Evolutionary conservation across 2,797 vertebrate genomes (phyloP), one percentile per base, ranked within the genome.

Genomic region (Miichthys miiuy): DNA sequence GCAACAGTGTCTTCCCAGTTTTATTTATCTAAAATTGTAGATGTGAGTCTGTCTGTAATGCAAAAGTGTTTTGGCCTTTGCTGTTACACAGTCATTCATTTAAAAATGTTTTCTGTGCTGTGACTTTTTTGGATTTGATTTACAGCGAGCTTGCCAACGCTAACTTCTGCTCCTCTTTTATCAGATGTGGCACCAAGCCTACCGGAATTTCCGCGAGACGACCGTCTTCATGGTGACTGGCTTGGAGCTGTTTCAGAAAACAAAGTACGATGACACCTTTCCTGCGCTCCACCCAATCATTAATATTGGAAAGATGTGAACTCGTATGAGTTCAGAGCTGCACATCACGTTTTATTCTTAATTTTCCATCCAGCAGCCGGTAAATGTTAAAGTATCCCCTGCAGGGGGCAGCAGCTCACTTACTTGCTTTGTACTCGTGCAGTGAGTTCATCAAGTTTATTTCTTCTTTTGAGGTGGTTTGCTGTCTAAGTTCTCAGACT

Each of bases 101-200:
- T 48, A 11, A 27, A 51, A 1, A 4, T 21, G 6, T 48, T 47
- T 56, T 21, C 41, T 13, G 20, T 41, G 50, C 13, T 23, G 2
- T 30, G 8, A 60, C 55, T 44, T 6, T 34, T 46, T 51, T 38
- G 14, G 16, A 27, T 62, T 25, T 60, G 9, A 2, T 9, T 56
- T 27, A 44, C 17, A 18, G 12, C 14, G 18, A 57, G 0, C 9
- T 54, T 50, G 10, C 23, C 16, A 5, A 1, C 5, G 0, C 0
- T 67, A 55, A 70, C 23, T 7, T 78, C 10, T 80, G 7, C 76
- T 72, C 51, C 2, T 79, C 34, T 83, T 38, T 55, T 1, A 79
- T 56, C 88, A 99, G 98, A 96, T 95, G 54, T 99, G 98, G 98
- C 98, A 99, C 93, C 97, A 96, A 88, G 96, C 98, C 82, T 99